Conservation (phyloP, 2,113 vertebrate species). For the Anser cygnoides region DNA sequence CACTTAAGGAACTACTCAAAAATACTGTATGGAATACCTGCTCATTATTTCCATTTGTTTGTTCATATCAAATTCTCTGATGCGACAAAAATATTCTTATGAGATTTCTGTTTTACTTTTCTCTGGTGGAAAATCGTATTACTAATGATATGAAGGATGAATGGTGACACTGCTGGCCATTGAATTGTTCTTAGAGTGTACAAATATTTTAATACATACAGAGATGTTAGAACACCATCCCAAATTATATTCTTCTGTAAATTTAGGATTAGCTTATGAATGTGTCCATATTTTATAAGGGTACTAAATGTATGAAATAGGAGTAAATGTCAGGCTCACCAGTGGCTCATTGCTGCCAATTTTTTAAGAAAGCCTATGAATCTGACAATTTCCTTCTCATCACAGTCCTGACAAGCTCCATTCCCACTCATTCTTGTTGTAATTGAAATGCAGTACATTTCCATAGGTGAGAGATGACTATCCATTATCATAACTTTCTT, state of each 20-base stretch:
- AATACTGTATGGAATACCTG: neutral
- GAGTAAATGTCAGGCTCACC: neutral
- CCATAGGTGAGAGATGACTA: neutral
- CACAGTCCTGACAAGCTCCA: neutral
- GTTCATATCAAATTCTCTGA: neutral
- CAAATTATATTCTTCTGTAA: neutral
- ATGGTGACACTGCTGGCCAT: no score
- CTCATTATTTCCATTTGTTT: neutral
- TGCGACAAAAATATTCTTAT: neutral
- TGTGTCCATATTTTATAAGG: neutral
- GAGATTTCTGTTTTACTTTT: accelerated
- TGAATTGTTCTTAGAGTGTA: neutral
- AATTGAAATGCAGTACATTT: neutral
- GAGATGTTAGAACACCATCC: neutral
- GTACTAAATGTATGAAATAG: neutral
- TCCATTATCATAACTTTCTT: neutral
- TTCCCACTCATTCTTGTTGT: slow-evolving; percentile 11
- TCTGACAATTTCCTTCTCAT: neutral
- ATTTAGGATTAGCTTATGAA: neutral
- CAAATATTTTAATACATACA: neutral
- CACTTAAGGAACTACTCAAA: neutral
- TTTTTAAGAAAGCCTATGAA: neutral
- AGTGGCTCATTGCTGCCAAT: neutral
- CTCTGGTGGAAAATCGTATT: neutral
- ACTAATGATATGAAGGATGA: neutral